Evolutionary conservation across 2,888 invertebrate species (phyloP), one percentile per base, ranked within the genome.

Genomic region (Trilocha varians): DNA sequence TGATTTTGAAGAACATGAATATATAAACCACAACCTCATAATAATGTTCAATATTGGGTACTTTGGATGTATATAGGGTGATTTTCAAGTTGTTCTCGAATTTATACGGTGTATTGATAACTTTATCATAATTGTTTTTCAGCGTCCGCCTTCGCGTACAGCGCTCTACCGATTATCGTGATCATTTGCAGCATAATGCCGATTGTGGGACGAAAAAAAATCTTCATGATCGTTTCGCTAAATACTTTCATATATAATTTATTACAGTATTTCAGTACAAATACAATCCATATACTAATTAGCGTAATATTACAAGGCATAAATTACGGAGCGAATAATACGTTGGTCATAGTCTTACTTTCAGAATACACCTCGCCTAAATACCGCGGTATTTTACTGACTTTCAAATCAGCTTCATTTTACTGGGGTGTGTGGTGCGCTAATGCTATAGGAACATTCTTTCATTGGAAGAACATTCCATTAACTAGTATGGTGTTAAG

Each of bases 361-460:
- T 50, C 59, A 0, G 69, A 69, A 47, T 69, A 61, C 18, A 48
- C 59, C 0, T 55, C 65, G 0, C 61, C 62, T 1, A 53, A 48
- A 14, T 62, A 62, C 17, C 50, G 64, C 17, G 65, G 59, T 1
- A 52, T 61, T 25, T 64, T 64, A 16, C 47, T 65, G 41, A 55
- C 65, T 1, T 45, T 67, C 0, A 62, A 64, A 45, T 58, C 60
- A 9, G 56, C 62, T 1, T 54, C 53, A 11, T 53, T 59, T 16
- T 60, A 55, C 34, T 62, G 57, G 48, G 67, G 66, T 11, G 41
- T 63, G 3, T 66, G 62, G 60, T 47, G 59, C 1, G 54, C 69
- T 3, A 69, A 67, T 39, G 51, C 54, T 1, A 58, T 60, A 17
- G 69, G 69, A 3, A 64, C 64, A 2, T 62, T 60, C 37, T 54